A percentile compares a stretch with the other conserved stretches of the same genome.
phyloP scores from a whole-genome alignment of 2,888 invertebrate genomes.

The Allacma fusca region DNA sequence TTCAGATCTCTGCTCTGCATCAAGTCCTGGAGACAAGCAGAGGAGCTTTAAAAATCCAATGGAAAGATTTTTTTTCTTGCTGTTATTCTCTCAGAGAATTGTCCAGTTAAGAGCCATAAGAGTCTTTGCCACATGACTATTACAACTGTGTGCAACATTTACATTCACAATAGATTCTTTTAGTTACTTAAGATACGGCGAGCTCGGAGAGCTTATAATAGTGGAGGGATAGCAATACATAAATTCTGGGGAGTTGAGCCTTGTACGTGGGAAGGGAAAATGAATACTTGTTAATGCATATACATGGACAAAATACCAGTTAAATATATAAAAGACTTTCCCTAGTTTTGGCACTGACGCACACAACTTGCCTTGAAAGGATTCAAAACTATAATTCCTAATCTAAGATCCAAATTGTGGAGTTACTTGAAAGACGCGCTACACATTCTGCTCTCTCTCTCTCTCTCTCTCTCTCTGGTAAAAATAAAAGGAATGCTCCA shows the following conservation, averaged over 20 bases:
- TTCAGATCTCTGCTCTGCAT: background rate
- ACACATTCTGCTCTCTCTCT: too few relatives aligned
- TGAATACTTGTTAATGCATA: background rate
- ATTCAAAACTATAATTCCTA: constrained; percentile 30
- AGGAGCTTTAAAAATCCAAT: background rate
- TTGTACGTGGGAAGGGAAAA: background rate
- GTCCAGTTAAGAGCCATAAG: constrained; percentile 24
- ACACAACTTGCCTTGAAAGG: constrained; percentile 28
- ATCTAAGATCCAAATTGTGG: constrained; percentile 16
- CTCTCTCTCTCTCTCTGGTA: background rate
- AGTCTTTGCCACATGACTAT: constrained; percentile 26
- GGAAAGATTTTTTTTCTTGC: background rate
- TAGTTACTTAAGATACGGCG: constrained; percentile 4
- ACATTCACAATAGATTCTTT: constrained; percentile 30
- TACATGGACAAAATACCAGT: background rate
- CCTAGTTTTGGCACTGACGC: constrained; percentile 26
- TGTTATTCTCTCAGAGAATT: constrained; percentile 13
- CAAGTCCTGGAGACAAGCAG: background rate
- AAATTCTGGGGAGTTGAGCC: too few relatives aligned
- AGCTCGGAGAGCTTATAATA: background rate
- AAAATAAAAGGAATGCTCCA: constrained; percentile 1
- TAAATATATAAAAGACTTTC: background rate
- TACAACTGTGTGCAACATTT: constrained; percentile 23
- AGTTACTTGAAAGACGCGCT: too few relatives aligned
- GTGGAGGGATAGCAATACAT: background rate